Percentiles rank a stretch among this genome's conserved stretches.
These are phyloP conservation scores for Eleginops maclovinus DNA, from an alignment of 2,113 vertebrate species.

Conservation along the genomic window DNA sequence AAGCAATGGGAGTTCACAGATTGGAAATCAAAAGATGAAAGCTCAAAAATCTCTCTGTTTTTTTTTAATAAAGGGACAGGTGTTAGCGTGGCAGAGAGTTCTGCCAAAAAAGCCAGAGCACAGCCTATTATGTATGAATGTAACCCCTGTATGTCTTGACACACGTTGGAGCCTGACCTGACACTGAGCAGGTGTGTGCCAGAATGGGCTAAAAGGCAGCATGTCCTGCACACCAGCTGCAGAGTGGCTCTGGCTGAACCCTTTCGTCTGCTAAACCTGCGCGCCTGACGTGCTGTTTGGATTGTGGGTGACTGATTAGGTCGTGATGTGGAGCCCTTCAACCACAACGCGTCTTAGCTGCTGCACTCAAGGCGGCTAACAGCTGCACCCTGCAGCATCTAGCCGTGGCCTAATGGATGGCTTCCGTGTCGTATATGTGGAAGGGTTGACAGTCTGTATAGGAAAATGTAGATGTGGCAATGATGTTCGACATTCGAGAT, in stretches of 20 bases:
- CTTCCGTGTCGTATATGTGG: slow-evolving; percentile 11
- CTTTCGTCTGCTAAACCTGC: slow-evolving; percentile 46
- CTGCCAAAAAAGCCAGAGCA: slow-evolving; percentile 11
- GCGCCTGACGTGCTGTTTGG: slow-evolving; percentile 71
- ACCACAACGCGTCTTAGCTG: slow-evolving; percentile 21
- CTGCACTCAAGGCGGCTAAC: slow-evolving; percentile 50
- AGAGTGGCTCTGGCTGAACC: slow-evolving; percentile 48
- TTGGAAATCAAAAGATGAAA: slow-evolving; percentile 24
- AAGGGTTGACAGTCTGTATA: slow-evolving; percentile 58
- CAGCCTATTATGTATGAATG: slow-evolving; percentile 32
- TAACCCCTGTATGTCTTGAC: slow-evolving; percentile 60
- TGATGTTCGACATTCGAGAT: slow-evolving; percentile 32
- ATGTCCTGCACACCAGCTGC: slow-evolving; percentile 62
- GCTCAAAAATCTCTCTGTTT: not conserved
- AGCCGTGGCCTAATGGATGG: slow-evolving; percentile 49
- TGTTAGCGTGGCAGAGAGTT: not conserved
- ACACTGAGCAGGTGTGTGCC: slow-evolving; percentile 68
- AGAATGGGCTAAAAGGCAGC: slow-evolving; percentile 62
- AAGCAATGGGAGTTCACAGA: slow-evolving; percentile 1
- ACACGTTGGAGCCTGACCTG: slow-evolving; percentile 59
- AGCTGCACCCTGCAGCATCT: slow-evolving; percentile 48
- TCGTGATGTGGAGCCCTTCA: slow-evolving; percentile 50
- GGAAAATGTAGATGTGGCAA: slow-evolving; percentile 35
- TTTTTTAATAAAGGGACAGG: slow-evolving; percentile 31
- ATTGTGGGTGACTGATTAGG: slow-evolving; percentile 71